Evolutionary conservation across 1,140 invertebrate genomes (phyloP), one percentile per base, ranked within the genome.

Genomic region (Heliconius eleuchia): DNA sequence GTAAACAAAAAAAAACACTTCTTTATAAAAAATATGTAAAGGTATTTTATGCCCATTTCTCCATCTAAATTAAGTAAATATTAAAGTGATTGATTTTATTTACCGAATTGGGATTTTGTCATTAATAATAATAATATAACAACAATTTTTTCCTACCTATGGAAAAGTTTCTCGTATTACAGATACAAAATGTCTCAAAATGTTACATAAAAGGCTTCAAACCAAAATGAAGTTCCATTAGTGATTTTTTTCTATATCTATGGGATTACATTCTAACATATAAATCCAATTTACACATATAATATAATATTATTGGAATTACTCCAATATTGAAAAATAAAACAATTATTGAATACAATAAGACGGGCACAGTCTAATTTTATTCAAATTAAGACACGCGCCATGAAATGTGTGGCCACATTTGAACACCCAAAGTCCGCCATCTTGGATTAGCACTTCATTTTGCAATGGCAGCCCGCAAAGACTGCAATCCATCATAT

Each of bases 391-490:
- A 71, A 95, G 89, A 83, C 94, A 95, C 0, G 92, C 87, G 0
- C 93, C 94, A 55, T 95, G 94, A 83, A 94, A 94, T 78, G 87
- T 91, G 80, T 95, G 93, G 52, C 94, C 94, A 83, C 94, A 95
- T 78, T 92, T 92, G 84, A 95, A 95, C 39, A 92, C 91, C 94
- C 94, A 95, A 7, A 95, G 71, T 7, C 94, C 93, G 83, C 92
- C 94, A 89, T 95, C 94, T 87, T 92, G 86, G 19, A 95, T 91
- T 73, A 95, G 78, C 37, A 95, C 87, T 30, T 90, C 88, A 84
- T 94, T 95, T 77, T 91, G 87, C 66, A 95, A 86, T 74, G 94
- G 94, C 84, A 95, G 72, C 78, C 94, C 92, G 80, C 94, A 95
- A 0, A 95, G 85, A 3, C 83, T 76, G 77, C 94, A 95, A 78